Evolutionary conservation across 2,888 invertebrate species (phyloP).

Genomic region (Coleophora flavipennella): DNA sequence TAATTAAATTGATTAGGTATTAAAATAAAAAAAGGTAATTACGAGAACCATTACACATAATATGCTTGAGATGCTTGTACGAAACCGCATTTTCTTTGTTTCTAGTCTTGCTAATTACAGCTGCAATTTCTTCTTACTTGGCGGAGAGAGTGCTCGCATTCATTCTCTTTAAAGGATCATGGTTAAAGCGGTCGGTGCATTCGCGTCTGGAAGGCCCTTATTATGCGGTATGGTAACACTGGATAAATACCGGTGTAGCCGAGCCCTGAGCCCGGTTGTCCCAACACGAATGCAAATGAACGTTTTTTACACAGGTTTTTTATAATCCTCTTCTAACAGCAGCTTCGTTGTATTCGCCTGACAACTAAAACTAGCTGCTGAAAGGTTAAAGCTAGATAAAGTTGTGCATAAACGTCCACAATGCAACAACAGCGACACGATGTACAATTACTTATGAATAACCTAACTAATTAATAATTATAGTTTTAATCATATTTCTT

Average conservation of each 20-base stretch:
- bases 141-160: constrained; percentile 26
- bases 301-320: constrained; percentile 50
- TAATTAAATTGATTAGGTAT: no score
- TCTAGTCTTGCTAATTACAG: no score
- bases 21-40: no score
- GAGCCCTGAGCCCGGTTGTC: no score
- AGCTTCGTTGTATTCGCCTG: constrained; percentile 43
- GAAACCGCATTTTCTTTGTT: no score
- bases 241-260: constrained; percentile 50
- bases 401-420: constrained; percentile 41
- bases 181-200: constrained; percentile 33
- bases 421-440: constrained; percentile 60
- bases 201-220: constrained; percentile 48
- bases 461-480: no score
- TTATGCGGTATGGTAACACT: constrained; percentile 54
- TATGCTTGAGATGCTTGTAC: no score
- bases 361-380: constrained; percentile 55
- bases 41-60: no score
- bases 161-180: constrained; percentile 41
- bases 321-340: constrained; percentile 12
- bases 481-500: no score
- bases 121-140: no score
- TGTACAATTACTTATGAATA: no score
- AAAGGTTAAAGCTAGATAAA: constrained; percentile 67
- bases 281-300: constrained; percentile 68